phyloP scores from a whole-genome alignment of 53 echinoderm and acorn worm species.

The Astropecten irregularis region DNA sequence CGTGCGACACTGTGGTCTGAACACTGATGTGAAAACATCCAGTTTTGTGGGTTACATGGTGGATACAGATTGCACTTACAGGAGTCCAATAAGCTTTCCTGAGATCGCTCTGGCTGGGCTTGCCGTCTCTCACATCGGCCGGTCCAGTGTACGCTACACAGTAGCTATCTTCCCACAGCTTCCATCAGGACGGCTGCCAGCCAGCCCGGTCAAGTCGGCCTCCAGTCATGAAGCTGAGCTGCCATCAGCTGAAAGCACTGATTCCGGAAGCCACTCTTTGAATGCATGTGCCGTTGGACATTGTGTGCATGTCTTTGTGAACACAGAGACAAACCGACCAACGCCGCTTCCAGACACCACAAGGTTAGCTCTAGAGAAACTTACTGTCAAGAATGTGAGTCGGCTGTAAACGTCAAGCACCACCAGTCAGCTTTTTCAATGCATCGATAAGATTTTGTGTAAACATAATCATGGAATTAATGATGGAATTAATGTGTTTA shows the following conservation, averaged over 20 bases:
- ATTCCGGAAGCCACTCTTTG: background rate
- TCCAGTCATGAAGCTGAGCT: no score
- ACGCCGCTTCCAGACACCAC: conserved; percentile 24
- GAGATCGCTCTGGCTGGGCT: conserved; percentile 73
- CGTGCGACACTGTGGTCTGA: conserved; percentile 56
- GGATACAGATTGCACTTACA: conserved; percentile 68
- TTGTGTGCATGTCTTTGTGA: conserved; percentile 86
- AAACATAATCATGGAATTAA: no score
- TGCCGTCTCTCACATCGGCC: conserved; percentile 72
- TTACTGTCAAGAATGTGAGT: background rate
- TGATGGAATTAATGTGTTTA: no score
- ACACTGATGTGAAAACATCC: conserved; percentile 56
- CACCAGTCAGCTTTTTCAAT: no score
- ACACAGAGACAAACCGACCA: conserved; percentile 60
- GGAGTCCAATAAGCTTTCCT: conserved; percentile 69
- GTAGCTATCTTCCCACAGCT: conserved; percentile 80
- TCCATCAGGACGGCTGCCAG: no score
- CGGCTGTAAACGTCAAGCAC: no score
- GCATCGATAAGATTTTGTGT: no score
- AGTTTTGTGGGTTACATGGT: conserved; percentile 78
- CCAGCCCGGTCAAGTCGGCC: background rate
- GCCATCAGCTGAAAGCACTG: background rate
- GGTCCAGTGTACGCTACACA: conserved; percentile 82
- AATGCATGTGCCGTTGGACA: conserved; percentile 82
- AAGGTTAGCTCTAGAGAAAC: conserved; percentile 52